These are phyloP conservation scores for Aradophagus sp. DNA, from an alignment of 1,140 invertebrate species.

Conservation along the genomic window DNA sequence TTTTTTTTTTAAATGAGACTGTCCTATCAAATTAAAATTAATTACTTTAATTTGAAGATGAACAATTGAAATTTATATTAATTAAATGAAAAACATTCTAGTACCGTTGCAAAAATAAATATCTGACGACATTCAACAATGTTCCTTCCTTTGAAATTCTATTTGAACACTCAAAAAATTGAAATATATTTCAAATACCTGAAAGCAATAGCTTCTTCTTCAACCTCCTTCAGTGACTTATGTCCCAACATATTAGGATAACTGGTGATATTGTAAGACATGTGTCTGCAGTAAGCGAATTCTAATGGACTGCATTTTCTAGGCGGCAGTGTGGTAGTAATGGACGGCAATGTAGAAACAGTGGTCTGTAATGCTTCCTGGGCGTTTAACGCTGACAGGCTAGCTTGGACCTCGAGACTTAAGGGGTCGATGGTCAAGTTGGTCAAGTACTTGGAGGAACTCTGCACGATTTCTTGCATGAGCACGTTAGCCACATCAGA, in stretches of 20 bases:
- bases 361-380: constrained; percentile 76
- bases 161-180: too few relatives aligned
- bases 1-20: too few relatives aligned
- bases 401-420: constrained; percentile 81
- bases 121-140: too few relatives aligned
- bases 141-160: too few relatives aligned
- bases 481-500: constrained; percentile 77
- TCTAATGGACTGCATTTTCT: constrained; percentile 81
- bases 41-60: too few relatives aligned
- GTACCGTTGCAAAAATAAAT: too few relatives aligned
- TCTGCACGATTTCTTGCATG: constrained; percentile 75
- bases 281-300: constrained; percentile 82
- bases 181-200: too few relatives aligned
- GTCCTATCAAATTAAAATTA: too few relatives aligned
- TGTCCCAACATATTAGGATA: constrained; percentile 88
- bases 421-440: constrained; percentile 80
- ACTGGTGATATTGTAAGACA: constrained; percentile 86
- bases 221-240: constrained; percentile 79
- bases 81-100: too few relatives aligned
- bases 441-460: constrained; percentile 76
- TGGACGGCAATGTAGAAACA: constrained; percentile 75
- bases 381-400: constrained; percentile 74
- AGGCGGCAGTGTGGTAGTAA: constrained; percentile 74
- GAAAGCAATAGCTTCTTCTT: constrained; percentile 86
- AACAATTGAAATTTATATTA: too few relatives aligned